Evolutionary conservation across 2,113 vertebrate species (phyloP).

Genomic region (Corythoichthys haematopterus): DNA sequence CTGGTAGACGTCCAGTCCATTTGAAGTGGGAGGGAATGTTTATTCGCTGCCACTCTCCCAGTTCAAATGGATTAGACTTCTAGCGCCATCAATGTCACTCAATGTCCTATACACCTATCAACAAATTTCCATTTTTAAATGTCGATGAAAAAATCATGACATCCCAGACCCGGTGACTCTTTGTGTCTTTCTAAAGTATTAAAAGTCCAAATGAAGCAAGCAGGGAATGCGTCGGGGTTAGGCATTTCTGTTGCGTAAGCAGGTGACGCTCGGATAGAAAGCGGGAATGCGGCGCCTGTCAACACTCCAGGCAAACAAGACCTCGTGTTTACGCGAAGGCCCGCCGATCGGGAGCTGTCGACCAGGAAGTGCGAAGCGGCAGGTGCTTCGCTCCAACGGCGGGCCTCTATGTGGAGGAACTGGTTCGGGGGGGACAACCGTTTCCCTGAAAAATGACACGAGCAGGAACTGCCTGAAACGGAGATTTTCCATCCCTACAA

Average conservation of each 20-base stretch:
- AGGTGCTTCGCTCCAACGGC: conserved; percentile 71
- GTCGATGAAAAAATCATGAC: too few relatives aligned
- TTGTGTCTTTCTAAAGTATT: too few relatives aligned
- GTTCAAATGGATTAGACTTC: too few relatives aligned
- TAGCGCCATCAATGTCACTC: too few relatives aligned
- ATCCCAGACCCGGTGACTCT: too few relatives aligned
- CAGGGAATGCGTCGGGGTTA: neutral
- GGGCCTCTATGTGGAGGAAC: conserved; percentile 68
- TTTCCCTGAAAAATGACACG: conserved; percentile 62
- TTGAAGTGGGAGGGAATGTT: too few relatives aligned
- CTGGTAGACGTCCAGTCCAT: too few relatives aligned
- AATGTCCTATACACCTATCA: too few relatives aligned
- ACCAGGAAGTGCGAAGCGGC: conserved; percentile 67
- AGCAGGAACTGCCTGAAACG: conserved; percentile 53
- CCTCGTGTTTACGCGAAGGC: conserved; percentile 48
- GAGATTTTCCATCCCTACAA: too few relatives aligned
- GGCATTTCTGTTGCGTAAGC: conserved; percentile 51
- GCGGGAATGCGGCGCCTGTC: conserved; percentile 50
- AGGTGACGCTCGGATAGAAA: conserved; percentile 45
- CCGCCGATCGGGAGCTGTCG: conserved; percentile 43
- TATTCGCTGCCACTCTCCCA: too few relatives aligned
- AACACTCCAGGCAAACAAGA: neutral
- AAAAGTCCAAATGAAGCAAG: neutral
- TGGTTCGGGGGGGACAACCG: conserved; percentile 57
- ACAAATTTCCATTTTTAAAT: too few relatives aligned